Evolutionary conservation across 2,888 invertebrate species (phyloP).

Genomic region (Acanthococcus lagerstroemiae): DNA sequence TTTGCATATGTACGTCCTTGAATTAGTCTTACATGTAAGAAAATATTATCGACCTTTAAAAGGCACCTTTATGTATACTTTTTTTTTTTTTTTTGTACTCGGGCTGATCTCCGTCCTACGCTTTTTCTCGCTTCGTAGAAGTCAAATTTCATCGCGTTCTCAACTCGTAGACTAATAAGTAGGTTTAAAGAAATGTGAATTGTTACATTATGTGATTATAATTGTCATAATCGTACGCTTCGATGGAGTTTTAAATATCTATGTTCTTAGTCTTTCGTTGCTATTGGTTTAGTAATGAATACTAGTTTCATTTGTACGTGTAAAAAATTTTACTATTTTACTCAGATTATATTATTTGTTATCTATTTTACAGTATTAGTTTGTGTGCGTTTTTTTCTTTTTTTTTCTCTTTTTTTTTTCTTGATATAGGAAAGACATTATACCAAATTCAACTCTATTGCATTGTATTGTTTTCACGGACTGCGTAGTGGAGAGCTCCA

Average conservation of each 20-base stretch:
- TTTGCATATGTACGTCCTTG: not conserved
- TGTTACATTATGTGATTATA: not conserved
- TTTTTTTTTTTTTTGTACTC: not conserved
- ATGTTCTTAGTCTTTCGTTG: slow-evolving; percentile 18
- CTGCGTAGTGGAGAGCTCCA: no score
- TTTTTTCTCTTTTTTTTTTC: no score
- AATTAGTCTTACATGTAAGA: not conserved
- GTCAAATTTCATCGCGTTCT: slow-evolving; percentile 16
- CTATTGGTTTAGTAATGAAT: slow-evolving; percentile 1
- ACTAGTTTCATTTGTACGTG: not conserved
- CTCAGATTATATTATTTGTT: slow-evolving; percentile 9
- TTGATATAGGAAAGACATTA: not conserved
- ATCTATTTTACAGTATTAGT: slow-evolving; percentile 24
- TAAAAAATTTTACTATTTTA: slow-evolving; percentile 10
- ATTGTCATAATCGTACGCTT: not conserved
- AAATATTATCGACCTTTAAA: no score
- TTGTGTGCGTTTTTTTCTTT: not conserved
- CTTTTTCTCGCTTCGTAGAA: slow-evolving; percentile 14
- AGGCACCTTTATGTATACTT: not conserved
- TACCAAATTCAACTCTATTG: no score
- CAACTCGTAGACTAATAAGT: no score
- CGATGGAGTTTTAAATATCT: not conserved
- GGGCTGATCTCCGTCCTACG: not conserved
- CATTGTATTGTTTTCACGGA: no score
- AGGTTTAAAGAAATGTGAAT: not conserved